These are phyloP conservation scores for Chloroclystis v-ata DNA, from an alignment of 2,888 invertebrate genomes.

Conservation along the genomic window DNA sequence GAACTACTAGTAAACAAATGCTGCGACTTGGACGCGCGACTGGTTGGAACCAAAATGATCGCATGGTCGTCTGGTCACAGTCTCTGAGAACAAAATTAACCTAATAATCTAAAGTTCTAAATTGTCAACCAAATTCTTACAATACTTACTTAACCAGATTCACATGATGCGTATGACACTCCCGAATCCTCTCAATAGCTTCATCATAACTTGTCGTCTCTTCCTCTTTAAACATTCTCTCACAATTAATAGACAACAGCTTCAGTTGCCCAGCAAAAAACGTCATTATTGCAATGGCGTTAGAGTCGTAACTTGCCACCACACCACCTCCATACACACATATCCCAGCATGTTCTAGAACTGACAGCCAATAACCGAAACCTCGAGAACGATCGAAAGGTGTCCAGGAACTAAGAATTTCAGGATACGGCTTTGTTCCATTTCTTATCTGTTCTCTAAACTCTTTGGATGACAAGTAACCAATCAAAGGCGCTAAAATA, in stretches of 20 bases:
- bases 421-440: conserved; percentile 49
- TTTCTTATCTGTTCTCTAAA: conserved; percentile 37
- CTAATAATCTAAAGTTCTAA: too few relatives aligned
- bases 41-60: too few relatives aligned
- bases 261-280: conserved; percentile 64
- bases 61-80: too few relatives aligned
- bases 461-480: conserved; percentile 41
- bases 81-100: too few relatives aligned
- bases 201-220: conserved; percentile 33
- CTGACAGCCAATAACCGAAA: conserved; percentile 47
- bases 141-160: conserved; percentile 49
- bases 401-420: conserved; percentile 64
- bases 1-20: too few relatives aligned
- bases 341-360: conserved; percentile 45
- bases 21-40: too few relatives aligned
- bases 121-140: too few relatives aligned
- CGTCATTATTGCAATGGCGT: conserved; percentile 58
- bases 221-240: conserved; percentile 44
- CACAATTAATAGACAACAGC: conserved; percentile 49
- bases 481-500: conserved; percentile 49
- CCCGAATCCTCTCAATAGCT: conserved; percentile 42
- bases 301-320: conserved; percentile 61
- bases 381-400: conserved; percentile 50
- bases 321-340: conserved; percentile 63
- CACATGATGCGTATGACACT: conserved; percentile 53